Conservation (phyloP, 2,797 vertebrate genomes). For the Leptatherina wallacei region DNA sequence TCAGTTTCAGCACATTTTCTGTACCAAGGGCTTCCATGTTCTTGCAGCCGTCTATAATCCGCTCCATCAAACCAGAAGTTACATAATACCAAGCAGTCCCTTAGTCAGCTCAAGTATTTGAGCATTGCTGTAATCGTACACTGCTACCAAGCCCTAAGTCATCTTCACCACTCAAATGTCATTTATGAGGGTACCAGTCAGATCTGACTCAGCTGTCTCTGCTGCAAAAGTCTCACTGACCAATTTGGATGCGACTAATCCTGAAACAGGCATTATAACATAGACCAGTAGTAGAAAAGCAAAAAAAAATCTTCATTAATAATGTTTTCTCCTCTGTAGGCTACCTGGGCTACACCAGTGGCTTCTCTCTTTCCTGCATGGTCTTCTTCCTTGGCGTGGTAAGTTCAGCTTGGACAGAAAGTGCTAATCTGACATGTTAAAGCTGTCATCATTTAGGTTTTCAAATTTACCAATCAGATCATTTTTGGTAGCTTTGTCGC, state of each 20-base stretch:
- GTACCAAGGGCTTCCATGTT: background rate
- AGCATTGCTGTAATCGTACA: constrained; percentile 41
- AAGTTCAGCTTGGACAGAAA: constrained; percentile 50
- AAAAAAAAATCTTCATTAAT: no score
- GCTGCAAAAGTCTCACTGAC: background rate
- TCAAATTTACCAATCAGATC: no score
- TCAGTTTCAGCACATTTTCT: background rate
- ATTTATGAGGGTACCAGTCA: constrained; percentile 20
- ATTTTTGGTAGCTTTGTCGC: no score
- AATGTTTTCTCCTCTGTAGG: constrained; percentile 76
- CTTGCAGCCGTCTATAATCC: constrained; percentile 35
- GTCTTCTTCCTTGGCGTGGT: constrained; percentile 96
- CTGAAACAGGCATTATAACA: no score
- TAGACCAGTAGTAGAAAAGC: no score
- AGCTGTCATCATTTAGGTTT: background rate
- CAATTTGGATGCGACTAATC: no score
- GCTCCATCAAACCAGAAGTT: constrained; percentile 13
- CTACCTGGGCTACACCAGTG: constrained; percentile 98
- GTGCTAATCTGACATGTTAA: background rate
- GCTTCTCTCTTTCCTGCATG: constrained; percentile 97
- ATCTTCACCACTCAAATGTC: constrained; percentile 21
- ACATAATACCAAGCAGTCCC: constrained; percentile 14
- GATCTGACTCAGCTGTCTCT: background rate
- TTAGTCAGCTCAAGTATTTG: constrained; percentile 44
- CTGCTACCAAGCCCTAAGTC: constrained; percentile 24